These are phyloP conservation scores for Hipposideros larvatus DNA, from an alignment of 2,797 vertebrate species.

Conservation along the genomic window DNA sequence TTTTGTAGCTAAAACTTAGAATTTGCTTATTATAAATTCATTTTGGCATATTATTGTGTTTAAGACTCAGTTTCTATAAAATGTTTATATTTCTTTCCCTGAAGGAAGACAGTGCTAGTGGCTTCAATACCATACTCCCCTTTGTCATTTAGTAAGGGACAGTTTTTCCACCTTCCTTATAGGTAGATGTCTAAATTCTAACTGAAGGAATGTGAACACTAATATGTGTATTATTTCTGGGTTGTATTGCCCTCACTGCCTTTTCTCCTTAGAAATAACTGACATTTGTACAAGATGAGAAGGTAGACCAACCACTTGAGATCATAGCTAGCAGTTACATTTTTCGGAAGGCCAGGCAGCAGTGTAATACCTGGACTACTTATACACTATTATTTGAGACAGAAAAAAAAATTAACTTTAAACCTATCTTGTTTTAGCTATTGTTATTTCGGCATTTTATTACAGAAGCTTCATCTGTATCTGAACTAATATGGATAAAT, in stretches of 20 bases:
- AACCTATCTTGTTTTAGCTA: neutral
- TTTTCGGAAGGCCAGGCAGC: neutral
- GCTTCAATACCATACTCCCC: neutral
- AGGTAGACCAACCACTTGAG: neutral
- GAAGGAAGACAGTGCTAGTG: neutral
- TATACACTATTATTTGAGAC: neutral
- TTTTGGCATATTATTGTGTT: neutral
- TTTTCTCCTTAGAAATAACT: neutral
- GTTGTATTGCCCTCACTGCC: neutral
- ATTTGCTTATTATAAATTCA: neutral
- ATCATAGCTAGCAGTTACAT: neutral
- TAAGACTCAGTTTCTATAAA: constrained; percentile 16
- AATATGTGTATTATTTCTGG: neutral
- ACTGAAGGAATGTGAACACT: neutral
- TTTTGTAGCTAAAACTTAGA: constrained; percentile 5
- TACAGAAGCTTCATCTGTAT: neutral
- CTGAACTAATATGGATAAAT: neutral
- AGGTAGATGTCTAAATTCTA: neutral
- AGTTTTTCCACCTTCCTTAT: neutral
- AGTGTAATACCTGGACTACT: neutral
- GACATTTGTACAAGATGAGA: neutral
- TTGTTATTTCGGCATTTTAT: neutral
- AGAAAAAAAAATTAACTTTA: neutral
- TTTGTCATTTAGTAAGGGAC: neutral
- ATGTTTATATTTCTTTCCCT: neutral